Base-by-base conservation (phyloP, 2,113 vertebrate species). In the Tragelaphus imberbis region DNA sequence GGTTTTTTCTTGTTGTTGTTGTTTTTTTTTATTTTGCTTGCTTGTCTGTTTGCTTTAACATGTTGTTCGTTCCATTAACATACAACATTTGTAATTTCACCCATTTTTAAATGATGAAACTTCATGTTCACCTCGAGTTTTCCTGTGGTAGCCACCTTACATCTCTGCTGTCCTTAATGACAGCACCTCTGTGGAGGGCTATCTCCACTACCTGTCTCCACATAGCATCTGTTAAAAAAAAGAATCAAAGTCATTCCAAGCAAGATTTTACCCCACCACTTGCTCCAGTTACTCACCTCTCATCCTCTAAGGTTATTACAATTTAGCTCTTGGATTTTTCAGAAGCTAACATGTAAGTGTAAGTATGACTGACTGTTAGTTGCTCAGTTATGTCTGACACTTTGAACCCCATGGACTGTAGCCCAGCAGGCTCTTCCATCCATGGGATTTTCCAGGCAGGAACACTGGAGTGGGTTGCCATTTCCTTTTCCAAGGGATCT, bases 1-100 rank as follows among this genome's bases (percentile, higher is more conserved):
- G 15, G 30, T 3, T 9, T 53, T 19, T n/a, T 84, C 4, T 84
- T 59, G 27, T 40, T 49, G 51, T 51, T 51, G 2, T 56, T 59
- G 21, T 23, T 49, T 51, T 2, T 49, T 84, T 51, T n/a, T 36
- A 16, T 80, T 51, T 51, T 12, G 28, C 79, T 33, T 53, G 17
- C 82, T 84, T 79, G 49, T 71, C 81, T 94, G 28, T 85, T 97
- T 77, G 81, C 58, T 95, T 88, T 94, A 55, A 71, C n/a, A n/a
- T 75, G 19, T 30, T 91, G 13, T 28, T 92, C 12, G 40, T 82
- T 92, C 85, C 33, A 75, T 90, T 55, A 85, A 25, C 12, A 15
- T 30, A 77, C 27, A 55, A 85, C 4, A 19, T 84, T 53, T 84
- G 47, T 87, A 47, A 68, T 90, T 87, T 84, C 40, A 93, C 85